phyloP scores from a whole-genome alignment of 2,888 invertebrate species.

The Epinotia bilunana region DNA sequence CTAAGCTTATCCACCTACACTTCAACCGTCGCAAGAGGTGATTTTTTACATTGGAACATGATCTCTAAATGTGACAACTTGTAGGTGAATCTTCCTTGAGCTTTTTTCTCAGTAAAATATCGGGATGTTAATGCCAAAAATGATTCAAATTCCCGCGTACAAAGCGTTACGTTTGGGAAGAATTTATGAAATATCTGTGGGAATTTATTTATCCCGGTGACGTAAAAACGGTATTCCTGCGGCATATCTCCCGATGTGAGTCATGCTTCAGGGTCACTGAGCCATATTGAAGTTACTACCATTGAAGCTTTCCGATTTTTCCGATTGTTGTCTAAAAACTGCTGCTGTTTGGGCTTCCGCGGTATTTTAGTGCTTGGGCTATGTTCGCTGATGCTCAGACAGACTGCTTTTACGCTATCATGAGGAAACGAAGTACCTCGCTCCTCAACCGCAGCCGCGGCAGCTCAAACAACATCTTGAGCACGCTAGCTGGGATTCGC shows the following conservation, averaged over 20 bases:
- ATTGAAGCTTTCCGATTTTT: too few species aligned
- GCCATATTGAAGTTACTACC: too few species aligned
- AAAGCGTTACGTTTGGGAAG: conserved; percentile 17
- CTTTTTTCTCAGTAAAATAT: neutral
- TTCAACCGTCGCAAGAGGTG: neutral
- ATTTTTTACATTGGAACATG: neutral
- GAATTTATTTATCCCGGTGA: conserved; percentile 19
- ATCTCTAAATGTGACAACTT: neutral
- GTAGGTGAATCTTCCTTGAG: neutral
- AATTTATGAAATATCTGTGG: conserved; percentile 27
- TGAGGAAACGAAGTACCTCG: too few species aligned
- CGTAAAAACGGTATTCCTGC: neutral
- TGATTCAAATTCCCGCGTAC: conserved; percentile 23
- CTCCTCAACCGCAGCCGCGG: too few species aligned
- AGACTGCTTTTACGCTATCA: too few species aligned
- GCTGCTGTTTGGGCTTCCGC: too few species aligned
- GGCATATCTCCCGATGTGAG: neutral
- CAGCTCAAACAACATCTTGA: too few species aligned
- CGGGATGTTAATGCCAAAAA: conserved; percentile 31
- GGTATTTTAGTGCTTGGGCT: too few species aligned
- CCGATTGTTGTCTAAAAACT: too few species aligned
- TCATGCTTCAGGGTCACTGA: neutral
- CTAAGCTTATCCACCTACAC: conserved; percentile 18
- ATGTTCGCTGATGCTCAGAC: too few species aligned
- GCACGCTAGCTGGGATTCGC: too few species aligned